These are phyloP conservation scores for Galeopsomyia nigrocyanea DNA, from an alignment of 2,888 invertebrate species.

Conservation along the genomic window DNA sequence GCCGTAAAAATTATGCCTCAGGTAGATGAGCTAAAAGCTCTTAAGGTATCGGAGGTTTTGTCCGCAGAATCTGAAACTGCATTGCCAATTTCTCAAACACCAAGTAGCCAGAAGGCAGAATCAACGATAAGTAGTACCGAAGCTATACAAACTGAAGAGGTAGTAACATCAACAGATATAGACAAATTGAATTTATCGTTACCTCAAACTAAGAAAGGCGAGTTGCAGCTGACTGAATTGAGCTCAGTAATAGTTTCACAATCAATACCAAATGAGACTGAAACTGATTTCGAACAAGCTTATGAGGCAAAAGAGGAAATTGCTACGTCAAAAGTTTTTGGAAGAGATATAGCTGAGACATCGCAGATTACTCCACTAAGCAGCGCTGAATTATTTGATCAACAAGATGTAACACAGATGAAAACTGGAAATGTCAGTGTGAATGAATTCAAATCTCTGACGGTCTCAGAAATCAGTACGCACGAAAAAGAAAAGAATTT, in stretches of 20 bases:
- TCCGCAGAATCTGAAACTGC: background rate
- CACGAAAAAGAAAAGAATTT: slow-evolving; percentile 51
- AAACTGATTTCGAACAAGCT: slow-evolving; percentile 58
- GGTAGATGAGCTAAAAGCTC: slow-evolving; percentile 48
- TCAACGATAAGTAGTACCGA: slow-evolving; percentile 17
- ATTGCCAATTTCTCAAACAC: slow-evolving; percentile 49
- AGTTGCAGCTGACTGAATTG: slow-evolving; percentile 53
- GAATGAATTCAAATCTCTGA: slow-evolving; percentile 50
- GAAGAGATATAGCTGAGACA: slow-evolving; percentile 65
- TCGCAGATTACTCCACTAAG: slow-evolving; percentile 58
- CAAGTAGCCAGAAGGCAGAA: slow-evolving; percentile 48
- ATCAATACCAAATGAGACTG: slow-evolving; percentile 64
- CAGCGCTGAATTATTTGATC: slow-evolving; percentile 47
- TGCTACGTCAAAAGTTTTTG: slow-evolving; percentile 60
- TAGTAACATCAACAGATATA: slow-evolving; percentile 48
- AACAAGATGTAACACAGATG: slow-evolving; percentile 39
- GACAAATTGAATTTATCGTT: slow-evolving; percentile 45
- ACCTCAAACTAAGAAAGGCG: slow-evolving; percentile 49
- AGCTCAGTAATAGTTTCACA: slow-evolving; percentile 58
- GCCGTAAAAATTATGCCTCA: background rate
- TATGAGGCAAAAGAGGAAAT: slow-evolving; percentile 54
- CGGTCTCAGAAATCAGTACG: slow-evolving; percentile 49
- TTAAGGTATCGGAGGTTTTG: slow-evolving; percentile 50
- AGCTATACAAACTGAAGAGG: slow-evolving; percentile 54
- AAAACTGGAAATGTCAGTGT: slow-evolving; percentile 50